Conservation (phyloP, 2,113 vertebrate species). For the Dicrurus megarhynchus region DNA sequence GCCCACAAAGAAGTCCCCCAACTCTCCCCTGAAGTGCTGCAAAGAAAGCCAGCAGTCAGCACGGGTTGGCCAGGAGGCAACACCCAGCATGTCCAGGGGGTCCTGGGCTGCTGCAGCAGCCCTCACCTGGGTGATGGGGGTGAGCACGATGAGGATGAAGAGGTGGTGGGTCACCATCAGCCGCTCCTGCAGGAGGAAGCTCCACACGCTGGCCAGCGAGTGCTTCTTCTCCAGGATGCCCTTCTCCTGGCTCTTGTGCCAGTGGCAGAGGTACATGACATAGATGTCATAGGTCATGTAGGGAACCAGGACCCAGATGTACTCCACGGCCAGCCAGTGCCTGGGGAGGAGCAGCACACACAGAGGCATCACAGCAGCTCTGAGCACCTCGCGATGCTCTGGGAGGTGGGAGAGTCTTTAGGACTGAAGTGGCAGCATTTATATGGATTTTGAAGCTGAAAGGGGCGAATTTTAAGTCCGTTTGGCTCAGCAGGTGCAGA, state of each 20-base stretch:
- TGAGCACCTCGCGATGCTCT: rapidly evolving
- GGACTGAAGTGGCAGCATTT: neutral
- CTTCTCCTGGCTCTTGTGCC: constrained; percentile 83
- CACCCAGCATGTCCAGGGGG: neutral
- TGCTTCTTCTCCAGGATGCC: constrained; percentile 75
- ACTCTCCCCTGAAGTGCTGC: constrained; percentile 87
- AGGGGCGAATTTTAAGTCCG: neutral
- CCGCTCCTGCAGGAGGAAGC: constrained; percentile 85
- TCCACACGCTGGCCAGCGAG: constrained; percentile 74
- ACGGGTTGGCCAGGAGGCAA: rapidly evolving
- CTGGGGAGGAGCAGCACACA: constrained; percentile 69
- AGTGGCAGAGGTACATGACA: constrained; percentile 96
- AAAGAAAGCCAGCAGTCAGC: neutral
- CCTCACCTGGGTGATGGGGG: constrained; percentile 89
- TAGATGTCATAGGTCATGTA: constrained; percentile 96
- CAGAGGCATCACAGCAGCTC: rapidly evolving
- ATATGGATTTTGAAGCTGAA: neutral
- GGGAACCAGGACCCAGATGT: constrained; percentile 88
- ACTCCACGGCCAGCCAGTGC: constrained; percentile 90
- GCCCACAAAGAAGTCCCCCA: constrained; percentile 95
- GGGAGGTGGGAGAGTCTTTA: neutral
- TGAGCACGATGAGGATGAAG: constrained; percentile 87
- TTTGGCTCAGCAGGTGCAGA: neutral
- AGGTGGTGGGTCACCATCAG: constrained; percentile 93
- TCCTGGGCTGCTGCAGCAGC: neutral